Percentiles rank a stretch among this genome's conserved stretches.
Conservation (phyloP, 2,888 invertebrate genomes). For the Cyclophora punctaria region DNA sequence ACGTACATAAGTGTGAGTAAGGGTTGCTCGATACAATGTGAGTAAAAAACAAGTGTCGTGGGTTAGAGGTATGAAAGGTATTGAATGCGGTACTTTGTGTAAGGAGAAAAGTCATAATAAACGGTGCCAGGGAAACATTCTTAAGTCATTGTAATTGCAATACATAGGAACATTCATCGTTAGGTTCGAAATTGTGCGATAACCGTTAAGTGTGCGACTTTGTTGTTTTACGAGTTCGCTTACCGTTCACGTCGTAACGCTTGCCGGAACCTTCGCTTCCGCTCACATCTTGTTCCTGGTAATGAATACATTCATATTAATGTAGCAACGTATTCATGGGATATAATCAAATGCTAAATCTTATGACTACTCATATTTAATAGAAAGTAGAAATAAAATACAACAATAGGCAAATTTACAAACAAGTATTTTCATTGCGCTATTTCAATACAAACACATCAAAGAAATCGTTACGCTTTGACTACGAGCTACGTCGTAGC, state of each 20-base stretch:
- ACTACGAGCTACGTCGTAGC: neutral
- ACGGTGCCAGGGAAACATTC: slow-evolving; percentile 23
- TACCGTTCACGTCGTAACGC: slow-evolving; percentile 49
- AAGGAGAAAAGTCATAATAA: slow-evolving; percentile 1
- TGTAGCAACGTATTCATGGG: no score
- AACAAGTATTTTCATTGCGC: no score
- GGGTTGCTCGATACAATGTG: no score
- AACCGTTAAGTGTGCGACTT: slow-evolving; percentile 17
- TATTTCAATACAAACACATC: no score
- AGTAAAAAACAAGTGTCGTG: no score
- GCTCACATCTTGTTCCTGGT: slow-evolving; percentile 51
- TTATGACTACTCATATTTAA: no score
- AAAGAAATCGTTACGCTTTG: no score
- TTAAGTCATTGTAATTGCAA: slow-evolving; percentile 4
- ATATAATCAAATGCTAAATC: no score
- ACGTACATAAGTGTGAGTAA: neutral
- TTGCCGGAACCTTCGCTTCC: slow-evolving; percentile 38
- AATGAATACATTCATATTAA: slow-evolving; percentile 1
- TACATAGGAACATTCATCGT: slow-evolving; percentile 6
- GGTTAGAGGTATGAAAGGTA: neutral
- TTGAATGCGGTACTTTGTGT: slow-evolving; percentile 2
- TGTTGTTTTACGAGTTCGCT: slow-evolving; percentile 20
- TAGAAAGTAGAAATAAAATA: no score
- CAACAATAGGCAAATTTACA: no score
- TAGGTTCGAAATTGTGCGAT: slow-evolving; percentile 19